phyloP scores from a whole-genome alignment of 2,113 vertebrate genomes.

The Taxidea taxus region DNA sequence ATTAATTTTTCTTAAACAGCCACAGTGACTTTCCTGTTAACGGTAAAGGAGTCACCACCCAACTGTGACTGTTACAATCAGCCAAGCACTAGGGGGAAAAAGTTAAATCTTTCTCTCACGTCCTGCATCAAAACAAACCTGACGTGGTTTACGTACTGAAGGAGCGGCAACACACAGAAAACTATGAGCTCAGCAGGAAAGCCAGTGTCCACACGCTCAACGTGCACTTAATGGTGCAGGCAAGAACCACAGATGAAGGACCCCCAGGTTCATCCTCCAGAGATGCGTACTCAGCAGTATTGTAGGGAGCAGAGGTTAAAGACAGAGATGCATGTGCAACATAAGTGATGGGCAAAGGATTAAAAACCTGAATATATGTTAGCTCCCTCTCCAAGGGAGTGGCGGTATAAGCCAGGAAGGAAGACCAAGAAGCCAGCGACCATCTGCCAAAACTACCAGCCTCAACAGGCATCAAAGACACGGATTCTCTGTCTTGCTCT shows the following conservation, averaged over 20 bases:
- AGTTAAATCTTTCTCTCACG: background rate
- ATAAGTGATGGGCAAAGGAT: background rate
- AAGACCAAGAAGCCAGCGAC: background rate
- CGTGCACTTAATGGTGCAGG: background rate
- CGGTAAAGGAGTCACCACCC: background rate
- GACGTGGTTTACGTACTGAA: background rate
- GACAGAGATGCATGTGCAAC: background rate
- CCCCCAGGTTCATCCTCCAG: background rate
- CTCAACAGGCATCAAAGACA: background rate
- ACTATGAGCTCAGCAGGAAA: background rate
- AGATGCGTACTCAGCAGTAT: background rate
- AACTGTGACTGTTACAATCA: background rate
- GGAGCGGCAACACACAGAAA: background rate
- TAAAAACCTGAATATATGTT: background rate
- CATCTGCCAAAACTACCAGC: background rate
- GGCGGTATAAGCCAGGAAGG: background rate
- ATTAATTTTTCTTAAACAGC: background rate
- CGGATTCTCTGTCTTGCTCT: background rate
- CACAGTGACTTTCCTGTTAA: no score
- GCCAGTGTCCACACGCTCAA: background rate
- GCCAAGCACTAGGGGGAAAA: no score
- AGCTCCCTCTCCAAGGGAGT: background rate
- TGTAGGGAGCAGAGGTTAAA: background rate
- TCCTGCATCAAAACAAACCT: background rate
- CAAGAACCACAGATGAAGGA: background rate